Base-by-base conservation (phyloP, 2,888 invertebrate species). In the Oeneis ivallda region DNA sequence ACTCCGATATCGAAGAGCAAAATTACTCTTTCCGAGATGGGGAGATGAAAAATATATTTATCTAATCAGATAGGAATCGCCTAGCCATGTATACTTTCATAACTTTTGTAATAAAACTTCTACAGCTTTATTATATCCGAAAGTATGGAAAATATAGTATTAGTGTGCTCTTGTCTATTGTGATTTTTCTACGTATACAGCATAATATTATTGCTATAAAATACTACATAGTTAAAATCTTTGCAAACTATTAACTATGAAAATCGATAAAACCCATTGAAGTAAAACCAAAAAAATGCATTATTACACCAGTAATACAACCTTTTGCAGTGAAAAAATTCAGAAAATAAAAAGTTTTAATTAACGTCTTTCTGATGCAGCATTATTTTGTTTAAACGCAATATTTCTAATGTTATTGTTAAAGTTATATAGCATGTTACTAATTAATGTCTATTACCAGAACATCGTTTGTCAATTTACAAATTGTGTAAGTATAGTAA, bases 361-460 rank as follows among this genome's bases (percentile, higher is more conserved):
- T 76, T 75, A 79, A 79, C 76, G 75, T 75, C 69, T 66, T 74
- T 81, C 79, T 79, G 77, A 79, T 76, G 72, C 74, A 76, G 74
- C 73, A 70, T 73, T 71, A 70, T 75, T 71, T 71, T 75, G 74
- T 77, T 79, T 78, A 76, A 75, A 71, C 64, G 65, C 56, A 65
- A 76, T 81, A 76, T 82, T 82, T 79, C 74, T 56, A 75, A 80
- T 80, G 79, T 81, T 81, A 86, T 88, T 77, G 85, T 76, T 76
- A 84, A 89, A 90, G 85, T 90, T 89, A 74, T 63, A 43, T 59
- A 69, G 80, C 80, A 82, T 85, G 86, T 87, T 86, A 85, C 79
- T 74, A 82, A 88, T 89, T 87, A 83, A 89, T 86, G 85, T 88
- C 85, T 84, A 87, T 85, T 63, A 60, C 56, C 52, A 80, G 84